Evolutionary conservation across 2,797 vertebrate species (phyloP).

Genomic region (Gastrophryne carolinensis): DNA sequence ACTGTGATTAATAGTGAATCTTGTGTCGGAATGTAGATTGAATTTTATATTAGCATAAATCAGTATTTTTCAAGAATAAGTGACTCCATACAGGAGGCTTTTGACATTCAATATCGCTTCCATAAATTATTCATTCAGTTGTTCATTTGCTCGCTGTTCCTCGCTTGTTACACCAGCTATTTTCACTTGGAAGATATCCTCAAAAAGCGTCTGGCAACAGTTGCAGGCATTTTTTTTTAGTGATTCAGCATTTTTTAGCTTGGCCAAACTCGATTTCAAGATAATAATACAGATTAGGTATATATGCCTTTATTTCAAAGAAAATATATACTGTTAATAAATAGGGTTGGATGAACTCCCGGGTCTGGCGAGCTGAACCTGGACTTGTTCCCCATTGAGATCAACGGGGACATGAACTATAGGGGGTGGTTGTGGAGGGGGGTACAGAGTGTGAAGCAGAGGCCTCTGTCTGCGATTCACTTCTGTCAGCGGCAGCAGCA

Average conservation of each 20-base stretch:
- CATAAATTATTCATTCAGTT: constrained; percentile 62
- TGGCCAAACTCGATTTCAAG: constrained; percentile 51
- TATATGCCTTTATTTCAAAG: constrained; percentile 27
- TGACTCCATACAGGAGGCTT: constrained; percentile 51
- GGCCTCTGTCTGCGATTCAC: no score
- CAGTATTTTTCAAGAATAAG: constrained; percentile 54
- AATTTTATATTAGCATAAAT: constrained; percentile 53
- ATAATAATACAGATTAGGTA: constrained; percentile 50
- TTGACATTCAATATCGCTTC: constrained; percentile 44
- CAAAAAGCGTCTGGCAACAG: constrained; percentile 57
- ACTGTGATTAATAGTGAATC: constrained; percentile 39
- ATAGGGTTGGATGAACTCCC: no score
- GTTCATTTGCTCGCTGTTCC: constrained; percentile 59
- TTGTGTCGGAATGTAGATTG: constrained; percentile 44
- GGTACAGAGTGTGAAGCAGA: no score
- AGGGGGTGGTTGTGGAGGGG: no score
- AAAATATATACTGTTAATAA: background rate
- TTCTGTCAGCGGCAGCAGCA: no score
- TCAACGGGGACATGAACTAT: no score
- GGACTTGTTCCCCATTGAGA: no score
- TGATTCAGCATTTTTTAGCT: constrained; percentile 58
- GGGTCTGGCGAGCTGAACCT: no score
- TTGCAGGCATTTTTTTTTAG: constrained; percentile 53
- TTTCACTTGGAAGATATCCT: constrained; percentile 62
- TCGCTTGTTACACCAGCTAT: constrained; percentile 64